phyloP scores from a whole-genome alignment of 23 tunicate species.

The Trididemnum nubilum region DNA sequence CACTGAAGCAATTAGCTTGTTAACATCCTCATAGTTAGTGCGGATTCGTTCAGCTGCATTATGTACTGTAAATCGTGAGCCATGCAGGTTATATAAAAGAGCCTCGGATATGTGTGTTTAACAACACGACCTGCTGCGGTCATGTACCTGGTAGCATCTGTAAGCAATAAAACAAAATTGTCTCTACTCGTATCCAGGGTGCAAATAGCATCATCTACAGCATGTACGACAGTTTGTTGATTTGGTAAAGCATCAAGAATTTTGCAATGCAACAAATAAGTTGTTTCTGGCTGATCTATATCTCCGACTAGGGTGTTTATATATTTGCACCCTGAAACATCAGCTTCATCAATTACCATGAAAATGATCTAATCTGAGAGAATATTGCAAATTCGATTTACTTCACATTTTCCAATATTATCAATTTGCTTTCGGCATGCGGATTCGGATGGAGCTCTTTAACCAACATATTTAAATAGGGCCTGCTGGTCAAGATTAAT shows the following conservation, averaged over 20 bases:
- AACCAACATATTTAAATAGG: slow-evolving; percentile 38
- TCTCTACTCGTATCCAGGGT: slow-evolving; percentile 36
- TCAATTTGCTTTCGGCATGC: slow-evolving; percentile 40
- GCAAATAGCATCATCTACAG: slow-evolving; percentile 45
- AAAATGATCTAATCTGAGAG: slow-evolving; percentile 33
- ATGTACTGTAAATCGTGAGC: slow-evolving; percentile 45
- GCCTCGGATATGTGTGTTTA: slow-evolving; percentile 41
- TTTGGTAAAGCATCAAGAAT: slow-evolving; percentile 39
- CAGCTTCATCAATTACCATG: slow-evolving; percentile 37
- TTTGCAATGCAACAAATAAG: slow-evolving; percentile 34
- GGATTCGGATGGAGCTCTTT: slow-evolving; percentile 42
- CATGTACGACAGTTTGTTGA: slow-evolving; percentile 37
- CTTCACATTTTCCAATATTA: slow-evolving; percentile 36
- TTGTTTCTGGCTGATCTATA: slow-evolving; percentile 41
- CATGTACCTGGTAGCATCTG: slow-evolving; percentile 51
- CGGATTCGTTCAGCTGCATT: slow-evolving; percentile 55
- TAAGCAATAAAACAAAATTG: slow-evolving; percentile 43
- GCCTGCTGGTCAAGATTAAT: slow-evolving; percentile 42
- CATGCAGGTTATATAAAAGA: slow-evolving; percentile 41
- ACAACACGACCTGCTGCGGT: slow-evolving; percentile 52
- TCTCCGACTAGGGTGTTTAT: slow-evolving; percentile 43
- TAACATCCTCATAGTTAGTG: slow-evolving; percentile 39
- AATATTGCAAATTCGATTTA: slow-evolving; percentile 35
- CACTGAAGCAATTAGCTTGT: slow-evolving; percentile 48
- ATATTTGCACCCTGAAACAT: slow-evolving; percentile 39